phyloP scores from a whole-genome alignment of 2,113 vertebrate species.

The Delphinapterus leucas region DNA sequence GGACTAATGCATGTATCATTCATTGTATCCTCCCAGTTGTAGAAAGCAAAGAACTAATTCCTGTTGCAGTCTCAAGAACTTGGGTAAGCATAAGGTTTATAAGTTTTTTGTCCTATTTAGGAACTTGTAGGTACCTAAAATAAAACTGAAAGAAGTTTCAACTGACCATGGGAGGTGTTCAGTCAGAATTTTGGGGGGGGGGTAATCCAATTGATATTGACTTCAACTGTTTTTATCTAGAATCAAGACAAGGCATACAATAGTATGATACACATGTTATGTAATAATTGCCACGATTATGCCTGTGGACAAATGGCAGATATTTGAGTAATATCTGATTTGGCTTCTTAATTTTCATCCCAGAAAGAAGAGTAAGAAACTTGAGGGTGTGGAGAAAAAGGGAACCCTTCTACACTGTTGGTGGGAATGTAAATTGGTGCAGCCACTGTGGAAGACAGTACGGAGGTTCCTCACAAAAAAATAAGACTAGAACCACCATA shows the following conservation, averaged over 20 bases:
- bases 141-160: not conserved
- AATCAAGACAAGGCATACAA: not conserved
- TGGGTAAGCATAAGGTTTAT: conserved; percentile 10
- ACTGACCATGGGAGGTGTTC: not conserved
- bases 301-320: not conserved
- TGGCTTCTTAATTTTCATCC: not conserved
- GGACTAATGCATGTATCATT: conserved; percentile 8
- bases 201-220: conserved; percentile 37
- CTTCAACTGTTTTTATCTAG: conserved; percentile 2
- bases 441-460: not conserved
- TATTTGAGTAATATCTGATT: not conserved
- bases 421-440: not conserved
- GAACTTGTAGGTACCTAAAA: not conserved
- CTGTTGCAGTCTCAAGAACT: conserved; percentile 50
- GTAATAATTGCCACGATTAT: not conserved
- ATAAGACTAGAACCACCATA: not conserved
- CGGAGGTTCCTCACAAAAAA: not conserved
- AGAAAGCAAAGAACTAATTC: conserved; percentile 62
- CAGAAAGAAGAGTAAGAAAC: not conserved
- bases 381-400: not conserved
- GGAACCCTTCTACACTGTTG: not conserved
- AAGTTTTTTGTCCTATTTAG: not conserved
- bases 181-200: not conserved
- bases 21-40: not conserved
- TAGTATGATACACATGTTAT: not conserved